Evolutionary conservation across 2,797 vertebrate genomes (phyloP), one percentile per base, ranked within the genome.

Genomic region (Austrolebias charrua): DNA sequence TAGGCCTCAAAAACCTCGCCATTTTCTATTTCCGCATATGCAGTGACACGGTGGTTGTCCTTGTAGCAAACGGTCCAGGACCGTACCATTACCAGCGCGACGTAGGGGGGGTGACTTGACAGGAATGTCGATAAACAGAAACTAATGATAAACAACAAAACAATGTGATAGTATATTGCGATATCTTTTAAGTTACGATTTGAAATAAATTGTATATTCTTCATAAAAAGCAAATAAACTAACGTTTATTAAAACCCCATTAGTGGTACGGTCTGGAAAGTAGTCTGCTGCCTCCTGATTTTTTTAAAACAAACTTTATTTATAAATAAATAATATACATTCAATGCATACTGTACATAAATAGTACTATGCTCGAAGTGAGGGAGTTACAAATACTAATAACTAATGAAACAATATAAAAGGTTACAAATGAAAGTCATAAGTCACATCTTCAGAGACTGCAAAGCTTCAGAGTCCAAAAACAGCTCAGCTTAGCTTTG

Each of bases 1-100:
- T 81, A 31, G 88, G 82, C 69, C 83, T 89, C 58, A 92, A 5
- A 66, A 93, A 78, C 49, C 90, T 88, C 60, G 91, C 86, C 91
- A 93, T 93, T 58, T 40, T 80, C 29, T 1, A 4, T 2, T 43
- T 5, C 48, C 7, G 35, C n/a, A 0, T 18, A 7, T 14, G 48
- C 45, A 53, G 2, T n/a, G 45, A 66, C 40, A 35, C 29, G 6
- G 2, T 7, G 0, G 15, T 12, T 42, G 5, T 5, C 31, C 31
- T 33, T 87, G 88, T 50, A 55, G 60, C 68, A 61, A 15, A 78
- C 63, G n/a, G 55, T 52, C 76, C 59, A 3, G 81, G 90, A 78
- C 76, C 35, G 59, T 40, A 65, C 93, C 92, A 92, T 80, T 83
- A n/a, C 24, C 2, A 8, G 2, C 5, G 16, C 6, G 42, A 45